A percentile compares a stretch with the other conserved stretches of the same genome.
Conservation (phyloP, 1,140 invertebrate genomes). For the Teleogryllus occipitalis region DNA sequence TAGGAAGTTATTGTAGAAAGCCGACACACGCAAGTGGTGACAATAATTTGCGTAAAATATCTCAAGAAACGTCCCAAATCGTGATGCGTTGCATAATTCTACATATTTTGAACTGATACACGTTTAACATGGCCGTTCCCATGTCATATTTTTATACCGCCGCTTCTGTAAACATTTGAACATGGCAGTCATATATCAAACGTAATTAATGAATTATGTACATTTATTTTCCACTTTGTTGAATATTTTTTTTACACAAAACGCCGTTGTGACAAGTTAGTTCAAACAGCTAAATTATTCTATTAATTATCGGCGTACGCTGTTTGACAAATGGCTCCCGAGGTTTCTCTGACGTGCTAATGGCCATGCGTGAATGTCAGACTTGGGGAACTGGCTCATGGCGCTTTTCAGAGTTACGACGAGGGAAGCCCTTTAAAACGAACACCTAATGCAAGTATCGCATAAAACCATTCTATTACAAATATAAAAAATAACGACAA, state of each 20-base stretch:
- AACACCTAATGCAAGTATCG: too few relatives aligned
- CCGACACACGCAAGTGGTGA: too few relatives aligned
- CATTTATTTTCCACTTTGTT: background rate
- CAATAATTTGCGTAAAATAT: too few relatives aligned
- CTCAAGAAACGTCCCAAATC: too few relatives aligned
- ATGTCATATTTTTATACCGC: background rate
- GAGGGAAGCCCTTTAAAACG: too few relatives aligned
- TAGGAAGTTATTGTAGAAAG: too few relatives aligned
- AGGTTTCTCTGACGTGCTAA: background rate
- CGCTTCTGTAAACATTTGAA: background rate
- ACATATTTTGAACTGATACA: background rate
- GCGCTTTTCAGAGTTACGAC: too few relatives aligned
- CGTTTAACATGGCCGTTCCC: background rate
- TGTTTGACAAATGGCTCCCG: background rate
- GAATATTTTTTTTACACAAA: background rate
- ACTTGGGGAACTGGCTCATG: background rate
- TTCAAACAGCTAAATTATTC: constrained; percentile 5
- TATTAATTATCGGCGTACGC: background rate
- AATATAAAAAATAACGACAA: too few relatives aligned
- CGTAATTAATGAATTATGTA: constrained; percentile 1
- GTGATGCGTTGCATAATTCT: too few relatives aligned
- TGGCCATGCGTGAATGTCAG: background rate
- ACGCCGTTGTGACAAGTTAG: background rate
- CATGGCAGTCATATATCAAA: background rate
- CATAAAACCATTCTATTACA: too few relatives aligned